These are phyloP conservation scores for Silurus aristotelis DNA, from an alignment of 2,797 vertebrate genomes.

Conservation along the genomic window DNA sequence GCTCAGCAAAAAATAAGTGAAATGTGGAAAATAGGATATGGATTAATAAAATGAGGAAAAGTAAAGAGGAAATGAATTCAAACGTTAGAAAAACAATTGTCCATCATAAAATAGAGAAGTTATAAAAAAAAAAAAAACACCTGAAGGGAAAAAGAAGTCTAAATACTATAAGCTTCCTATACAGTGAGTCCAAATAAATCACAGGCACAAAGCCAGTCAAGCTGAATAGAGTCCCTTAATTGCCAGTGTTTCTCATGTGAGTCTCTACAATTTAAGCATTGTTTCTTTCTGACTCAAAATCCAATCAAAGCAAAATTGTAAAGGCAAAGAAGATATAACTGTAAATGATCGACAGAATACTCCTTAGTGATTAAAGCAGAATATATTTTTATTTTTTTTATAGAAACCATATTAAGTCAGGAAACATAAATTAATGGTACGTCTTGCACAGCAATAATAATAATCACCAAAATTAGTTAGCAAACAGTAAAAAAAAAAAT, in stretches of 20 bases:
- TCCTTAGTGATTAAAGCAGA: neutral
- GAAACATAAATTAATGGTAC: neutral
- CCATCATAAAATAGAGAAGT: neutral
- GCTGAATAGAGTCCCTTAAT: neutral
- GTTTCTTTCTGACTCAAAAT: neutral
- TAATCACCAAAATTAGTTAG: neutral
- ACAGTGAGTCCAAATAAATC: neutral
- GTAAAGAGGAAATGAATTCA: neutral
- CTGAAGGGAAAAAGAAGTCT: neutral
- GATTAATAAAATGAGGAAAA: neutral
- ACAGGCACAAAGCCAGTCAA: neutral
- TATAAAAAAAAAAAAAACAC: neutral
- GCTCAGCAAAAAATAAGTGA: neutral
- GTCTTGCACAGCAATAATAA: slow-evolving; percentile 1
- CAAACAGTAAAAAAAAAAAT: neutral
- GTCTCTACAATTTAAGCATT: neutral
- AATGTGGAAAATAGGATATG: slow-evolving; percentile 1
- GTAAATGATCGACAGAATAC: neutral
- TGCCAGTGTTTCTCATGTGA: neutral
- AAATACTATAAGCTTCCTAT: neutral
- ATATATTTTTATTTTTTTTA: neutral
- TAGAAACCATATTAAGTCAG: neutral
- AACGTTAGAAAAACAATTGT: neutral
- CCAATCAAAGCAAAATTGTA: neutral
- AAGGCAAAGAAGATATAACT: neutral